phyloP scores from a whole-genome alignment of 2,797 vertebrate genomes.

The Pseudocheirus occidentalis region DNA sequence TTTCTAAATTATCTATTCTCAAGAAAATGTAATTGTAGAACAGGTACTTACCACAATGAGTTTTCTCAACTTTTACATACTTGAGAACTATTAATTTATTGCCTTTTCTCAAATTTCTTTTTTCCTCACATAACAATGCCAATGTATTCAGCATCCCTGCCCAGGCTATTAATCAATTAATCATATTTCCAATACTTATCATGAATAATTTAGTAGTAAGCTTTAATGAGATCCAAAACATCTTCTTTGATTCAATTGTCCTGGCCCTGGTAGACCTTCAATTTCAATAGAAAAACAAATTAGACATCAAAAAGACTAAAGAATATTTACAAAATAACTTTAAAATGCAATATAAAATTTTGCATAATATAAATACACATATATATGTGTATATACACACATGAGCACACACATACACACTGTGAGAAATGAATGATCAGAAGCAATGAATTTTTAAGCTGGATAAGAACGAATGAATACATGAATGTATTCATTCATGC shows the following conservation, averaged over 20 bases:
- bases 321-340: neutral
- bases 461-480: neutral
- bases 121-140: neutral
- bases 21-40: neutral
- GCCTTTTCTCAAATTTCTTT: neutral
- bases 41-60: neutral
- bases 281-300: neutral
- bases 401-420: too few species aligned
- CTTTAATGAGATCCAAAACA: neutral
- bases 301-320: neutral
- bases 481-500: neutral
- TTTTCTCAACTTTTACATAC: neutral
- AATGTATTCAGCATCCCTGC: neutral
- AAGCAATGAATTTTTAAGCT: neutral
- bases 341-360: neutral
- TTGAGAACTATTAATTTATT: neutral
- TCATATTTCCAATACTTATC: neutral
- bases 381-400: too few species aligned
- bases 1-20: neutral
- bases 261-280: neutral
- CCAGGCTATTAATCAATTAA: neutral
- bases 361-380: too few species aligned
- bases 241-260: neutral
- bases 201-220: neutral
- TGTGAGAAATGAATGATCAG: neutral